Conservation (phyloP, 2,113 vertebrate genomes). For the Alligator sinensis region DNA sequence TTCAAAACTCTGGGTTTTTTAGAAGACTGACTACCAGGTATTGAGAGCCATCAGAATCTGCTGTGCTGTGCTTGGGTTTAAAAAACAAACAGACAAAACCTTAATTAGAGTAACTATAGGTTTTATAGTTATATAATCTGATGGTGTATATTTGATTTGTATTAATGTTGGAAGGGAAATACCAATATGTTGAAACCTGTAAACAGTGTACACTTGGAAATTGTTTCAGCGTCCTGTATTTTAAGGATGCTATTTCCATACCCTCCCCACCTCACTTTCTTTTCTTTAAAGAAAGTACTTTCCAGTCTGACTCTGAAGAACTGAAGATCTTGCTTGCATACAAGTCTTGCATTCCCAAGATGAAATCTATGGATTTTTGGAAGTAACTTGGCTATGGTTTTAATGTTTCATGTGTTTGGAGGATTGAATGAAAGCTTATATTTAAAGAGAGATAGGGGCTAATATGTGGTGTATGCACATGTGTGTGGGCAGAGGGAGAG, state of each 20-base stretch:
- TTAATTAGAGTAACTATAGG: not conserved
- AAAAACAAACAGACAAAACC: not conserved
- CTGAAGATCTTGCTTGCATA: too few species aligned
- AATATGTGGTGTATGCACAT: too few species aligned
- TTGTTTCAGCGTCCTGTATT: not conserved
- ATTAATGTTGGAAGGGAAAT: not conserved
- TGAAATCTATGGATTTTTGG: not conserved
- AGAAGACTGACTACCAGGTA: not conserved
- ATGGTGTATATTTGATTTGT: not conserved
- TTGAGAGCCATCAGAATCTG: not conserved
- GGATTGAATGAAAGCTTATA: not conserved
- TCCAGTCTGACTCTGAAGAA: not conserved
- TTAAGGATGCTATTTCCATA: not conserved
- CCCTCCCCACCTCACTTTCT: not conserved
- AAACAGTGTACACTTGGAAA: not conserved
- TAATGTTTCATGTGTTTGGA: not conserved
- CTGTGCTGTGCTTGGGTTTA: not conserved
- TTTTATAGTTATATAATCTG: conserved; percentile 28
- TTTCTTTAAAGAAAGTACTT: not conserved
- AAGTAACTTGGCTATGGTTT: not conserved
- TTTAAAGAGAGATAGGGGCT: not conserved
- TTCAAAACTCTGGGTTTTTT: conserved; percentile 15
- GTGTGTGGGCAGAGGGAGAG: too few species aligned
- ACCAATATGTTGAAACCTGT: not conserved
- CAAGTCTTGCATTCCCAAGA: not conserved